Evolutionary conservation across 2,797 vertebrate genomes (phyloP).

Genomic region (Melanotaenia pygmaea): DNA sequence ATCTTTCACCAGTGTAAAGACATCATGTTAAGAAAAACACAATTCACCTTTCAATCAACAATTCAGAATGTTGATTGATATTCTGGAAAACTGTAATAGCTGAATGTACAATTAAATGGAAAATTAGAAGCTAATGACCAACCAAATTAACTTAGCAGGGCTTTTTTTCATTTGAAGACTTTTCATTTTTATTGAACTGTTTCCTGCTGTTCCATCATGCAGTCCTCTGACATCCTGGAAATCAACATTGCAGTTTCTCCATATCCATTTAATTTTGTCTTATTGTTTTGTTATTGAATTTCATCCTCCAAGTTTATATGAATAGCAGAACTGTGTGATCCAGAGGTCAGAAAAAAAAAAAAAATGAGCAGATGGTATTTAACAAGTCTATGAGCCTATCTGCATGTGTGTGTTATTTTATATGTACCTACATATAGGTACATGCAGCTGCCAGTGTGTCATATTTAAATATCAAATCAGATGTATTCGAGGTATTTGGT

Average conservation of each 20-base stretch:
- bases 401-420: constrained; percentile 26
- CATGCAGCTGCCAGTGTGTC: constrained; percentile 33
- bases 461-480: constrained; percentile 59
- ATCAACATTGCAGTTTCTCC: no score
- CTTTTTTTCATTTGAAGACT: no score
- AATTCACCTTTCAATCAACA: no score
- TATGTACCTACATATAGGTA: constrained; percentile 38
- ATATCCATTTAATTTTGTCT: background rate
- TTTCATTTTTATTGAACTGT: background rate
- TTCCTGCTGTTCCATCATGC: background rate
- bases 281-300: background rate
- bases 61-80: no score
- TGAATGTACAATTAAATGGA: no score
- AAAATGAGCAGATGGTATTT: constrained; percentile 44
- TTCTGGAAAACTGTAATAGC: no score
- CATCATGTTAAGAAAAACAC: no score
- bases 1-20: no score
- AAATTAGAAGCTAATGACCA: no score
- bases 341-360: background rate
- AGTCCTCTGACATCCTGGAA: background rate
- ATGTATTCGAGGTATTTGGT: constrained; percentile 61
- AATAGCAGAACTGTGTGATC: background rate
- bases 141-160: no score
- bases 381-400: constrained; percentile 5
- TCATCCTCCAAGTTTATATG: background rate